Evolutionary conservation across 2,888 invertebrate species (phyloP).

Genomic region (Torymus texanus): DNA sequence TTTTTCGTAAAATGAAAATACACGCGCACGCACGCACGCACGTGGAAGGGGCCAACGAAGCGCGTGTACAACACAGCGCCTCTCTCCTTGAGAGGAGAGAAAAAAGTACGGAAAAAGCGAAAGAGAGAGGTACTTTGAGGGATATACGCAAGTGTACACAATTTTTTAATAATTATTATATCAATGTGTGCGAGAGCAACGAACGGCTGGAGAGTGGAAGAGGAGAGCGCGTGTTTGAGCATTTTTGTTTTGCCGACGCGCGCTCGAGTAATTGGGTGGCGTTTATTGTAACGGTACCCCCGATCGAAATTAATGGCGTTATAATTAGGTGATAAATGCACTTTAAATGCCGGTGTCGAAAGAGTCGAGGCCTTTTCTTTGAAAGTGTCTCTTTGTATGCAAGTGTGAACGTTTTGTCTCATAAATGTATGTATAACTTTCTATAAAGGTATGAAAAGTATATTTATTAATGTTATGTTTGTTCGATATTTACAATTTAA

Average conservation of each 20-base stretch:
- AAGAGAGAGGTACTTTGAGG: not conserved
- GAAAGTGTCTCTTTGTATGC: too few species aligned
- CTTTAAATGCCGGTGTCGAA: not conserved
- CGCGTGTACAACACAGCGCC: not conserved
- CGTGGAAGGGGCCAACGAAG: slow-evolving; percentile 21
- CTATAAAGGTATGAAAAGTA: too few species aligned
- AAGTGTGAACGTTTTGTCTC: too few species aligned
- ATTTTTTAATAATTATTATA: slow-evolving; percentile 19
- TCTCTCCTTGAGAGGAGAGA: not conserved
- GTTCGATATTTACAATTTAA: too few species aligned
- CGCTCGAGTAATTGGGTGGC: not conserved
- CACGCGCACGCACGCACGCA: not conserved
- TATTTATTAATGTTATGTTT: too few species aligned
- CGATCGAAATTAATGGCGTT: not conserved
- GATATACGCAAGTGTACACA: not conserved
- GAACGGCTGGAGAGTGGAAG: not conserved
- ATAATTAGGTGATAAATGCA: not conserved
- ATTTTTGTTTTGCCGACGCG: not conserved
- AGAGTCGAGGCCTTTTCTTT: too few species aligned
- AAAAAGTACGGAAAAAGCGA: not conserved
- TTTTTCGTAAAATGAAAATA: slow-evolving; percentile 8
- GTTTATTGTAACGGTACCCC: not conserved
- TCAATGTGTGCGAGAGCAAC: not conserved
- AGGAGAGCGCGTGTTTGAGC: not conserved
- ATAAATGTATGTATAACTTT: too few species aligned